Evolutionary conservation across 1,140 invertebrate species (phyloP), one percentile per base, ranked within the genome.

Genomic region (Brachystomella parvula): DNA sequence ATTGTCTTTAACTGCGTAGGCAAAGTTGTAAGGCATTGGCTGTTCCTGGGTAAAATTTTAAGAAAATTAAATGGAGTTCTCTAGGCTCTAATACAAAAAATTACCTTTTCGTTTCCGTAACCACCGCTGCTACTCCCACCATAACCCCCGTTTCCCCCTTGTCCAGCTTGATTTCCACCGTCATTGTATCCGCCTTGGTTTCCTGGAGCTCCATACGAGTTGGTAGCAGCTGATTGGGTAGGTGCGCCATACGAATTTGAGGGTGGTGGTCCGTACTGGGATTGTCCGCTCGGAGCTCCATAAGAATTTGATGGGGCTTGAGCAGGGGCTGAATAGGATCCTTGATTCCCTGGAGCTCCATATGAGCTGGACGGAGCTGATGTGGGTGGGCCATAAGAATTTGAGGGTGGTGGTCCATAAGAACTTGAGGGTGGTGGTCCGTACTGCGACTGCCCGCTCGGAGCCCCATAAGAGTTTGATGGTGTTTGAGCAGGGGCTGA

Each of bases 11-110:
- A 90, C 87, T 26, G 85, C 83, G 76, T 90, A 90, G 1, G 86
- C 86, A 72, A 89, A 90, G 74, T 88, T 85, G 76, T 89, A 90
- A 0, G 87, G 84, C 75, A 87, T 87, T 19, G 86, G 85, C 53
- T 64, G 64, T 56, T 69, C 67, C 66, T 73, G 32, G 3, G 28
- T 44, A 15, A 24, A 39, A 47, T 6, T 15, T 12, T 3, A 26
- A 31, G 9, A 31, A 59, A 12, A 30, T 59, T 9, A 44, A 44
- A 44, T 9, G 9, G 39, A 44, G n/a, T 44, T 44, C 9, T 44
- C 9, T 44, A n/a, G 9, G n/a, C n/a, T n/a, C 9, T n/a, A n/a
- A 9, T 44, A 12, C 39, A 44, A 44, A 44, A 44, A 44, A 44
- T 64, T 24, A 64, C 44, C 62, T 53, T 21, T 62, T 26, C 31